Evolutionary conservation across 2,113 vertebrate species (phyloP).

Genomic region (Centrocercus urophasianus): DNA sequence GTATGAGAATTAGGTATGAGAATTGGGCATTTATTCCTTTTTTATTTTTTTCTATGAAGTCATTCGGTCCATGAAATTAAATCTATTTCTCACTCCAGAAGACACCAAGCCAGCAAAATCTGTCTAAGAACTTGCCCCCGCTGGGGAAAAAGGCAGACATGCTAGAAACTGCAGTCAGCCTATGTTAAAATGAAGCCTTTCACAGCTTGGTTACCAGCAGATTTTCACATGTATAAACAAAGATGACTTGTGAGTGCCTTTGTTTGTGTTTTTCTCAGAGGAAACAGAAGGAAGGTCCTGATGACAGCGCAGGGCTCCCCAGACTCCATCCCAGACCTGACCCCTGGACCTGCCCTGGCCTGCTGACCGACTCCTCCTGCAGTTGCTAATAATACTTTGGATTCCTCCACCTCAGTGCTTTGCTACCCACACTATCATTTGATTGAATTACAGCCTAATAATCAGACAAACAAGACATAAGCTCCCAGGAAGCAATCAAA

Average conservation of each 20-base stretch:
- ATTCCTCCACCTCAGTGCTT: not conserved
- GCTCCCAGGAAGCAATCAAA: not conserved
- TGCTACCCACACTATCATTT: not conserved
- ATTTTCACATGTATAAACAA: accelerated
- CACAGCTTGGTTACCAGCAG: not conserved
- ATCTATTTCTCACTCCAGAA: not conserved
- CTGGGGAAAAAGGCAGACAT: too few species aligned
- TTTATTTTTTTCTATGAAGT: not conserved
- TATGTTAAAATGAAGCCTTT: not conserved
- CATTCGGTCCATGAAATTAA: not conserved
- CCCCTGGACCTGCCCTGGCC: not conserved
- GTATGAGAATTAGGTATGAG: not conserved
- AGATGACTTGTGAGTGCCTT: not conserved
- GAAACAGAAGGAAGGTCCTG: not conserved
- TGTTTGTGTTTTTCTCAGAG: not conserved
- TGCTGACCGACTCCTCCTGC: not conserved
- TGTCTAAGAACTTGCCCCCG: not conserved
- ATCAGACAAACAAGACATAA: not conserved
- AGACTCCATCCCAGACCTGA: not conserved
- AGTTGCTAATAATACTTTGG: not conserved
- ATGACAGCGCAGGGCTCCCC: not conserved
- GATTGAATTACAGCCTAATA: not conserved
- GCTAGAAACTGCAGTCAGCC: not conserved
- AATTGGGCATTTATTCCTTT: not conserved
- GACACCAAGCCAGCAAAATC: not conserved